Base-by-base conservation (phyloP, 2,888 invertebrate genomes). In the Dusona sp. region DNA sequence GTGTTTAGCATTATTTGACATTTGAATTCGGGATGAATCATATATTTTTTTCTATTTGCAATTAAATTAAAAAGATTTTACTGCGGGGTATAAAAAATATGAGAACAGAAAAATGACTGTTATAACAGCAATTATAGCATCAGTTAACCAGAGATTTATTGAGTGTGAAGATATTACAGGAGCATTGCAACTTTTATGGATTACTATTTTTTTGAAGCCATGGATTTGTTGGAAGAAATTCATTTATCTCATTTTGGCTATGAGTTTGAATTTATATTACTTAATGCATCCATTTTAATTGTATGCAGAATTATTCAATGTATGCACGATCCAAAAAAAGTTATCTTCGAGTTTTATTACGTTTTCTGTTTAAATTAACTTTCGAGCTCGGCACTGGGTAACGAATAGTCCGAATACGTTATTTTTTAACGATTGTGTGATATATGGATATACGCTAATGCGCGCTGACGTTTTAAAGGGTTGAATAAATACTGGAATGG, bases 401-500 rank as follows among this genome's bases (percentile, higher is more conserved):
- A 11, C 54, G 48, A 42, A 72, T 73, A 0, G 25, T 72, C 3
- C 11, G 16, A 19, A 42, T 51, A 16, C n/a, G 16, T 73, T 57
- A 16, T 61, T 48, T 57, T 57, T 42, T 25, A 65, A 61, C 57
- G n/a, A 48, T 54, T 48, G 51, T 36, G 25, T 77, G 77, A 78
- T 77, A 42, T 57, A 36, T 45, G 65, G 22, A 19, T 83, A 48
- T 67, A 72, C 54, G 57, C 57, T 29, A n/a, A 48, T 72, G 83
- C 9, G 29, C 54, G n/a, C 42, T 38, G 72, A 73, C 73, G 72
- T 72, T 42, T 79, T 65, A 38, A 36, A 73, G 73, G 78, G 61
- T 73, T 85, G 48, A 82, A 85, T 82, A 82, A 82, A 85, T 67
- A 85, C 68, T 54, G 65, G 72, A 36, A 68, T 36, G 64, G 85